phyloP scores from a whole-genome alignment of 2,888 invertebrate genomes.

The Drosophila ezoana region DNA sequence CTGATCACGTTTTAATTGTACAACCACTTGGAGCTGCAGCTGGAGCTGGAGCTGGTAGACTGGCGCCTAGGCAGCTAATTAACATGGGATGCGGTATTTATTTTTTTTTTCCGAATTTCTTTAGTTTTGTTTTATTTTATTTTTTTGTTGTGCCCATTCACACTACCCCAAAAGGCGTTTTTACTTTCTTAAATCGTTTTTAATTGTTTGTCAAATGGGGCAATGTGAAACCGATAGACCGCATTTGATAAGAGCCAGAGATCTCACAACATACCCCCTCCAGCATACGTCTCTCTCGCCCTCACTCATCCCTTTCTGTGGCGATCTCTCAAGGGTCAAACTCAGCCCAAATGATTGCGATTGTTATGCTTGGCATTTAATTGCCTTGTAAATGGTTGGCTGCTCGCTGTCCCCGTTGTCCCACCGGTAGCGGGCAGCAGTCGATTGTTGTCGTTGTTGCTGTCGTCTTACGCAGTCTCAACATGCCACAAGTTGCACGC shows the following conservation, averaged over 20 bases:
- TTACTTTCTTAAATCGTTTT: conserved; percentile 79
- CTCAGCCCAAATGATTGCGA: conserved; percentile 65
- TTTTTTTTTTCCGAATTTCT: conserved; percentile 3
- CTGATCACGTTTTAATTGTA: conserved; percentile 84
- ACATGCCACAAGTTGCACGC: conserved; percentile 77
- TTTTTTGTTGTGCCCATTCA: conserved; percentile 68
- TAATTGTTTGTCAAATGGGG: conserved; percentile 80
- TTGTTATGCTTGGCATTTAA: conserved; percentile 81
- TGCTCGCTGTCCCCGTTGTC: conserved; percentile 32
- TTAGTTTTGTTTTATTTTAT: conserved; percentile 10
- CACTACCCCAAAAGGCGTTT: conserved; percentile 63
- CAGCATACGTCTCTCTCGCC: neutral
- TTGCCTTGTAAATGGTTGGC: conserved; percentile 78
- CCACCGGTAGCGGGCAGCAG: conserved; percentile 67
- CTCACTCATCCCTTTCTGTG: neutral
- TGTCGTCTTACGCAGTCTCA: conserved; percentile 58
- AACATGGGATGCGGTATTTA: conserved; percentile 62
- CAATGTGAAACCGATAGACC: conserved; percentile 79
- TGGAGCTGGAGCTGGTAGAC: conserved; percentile 54
- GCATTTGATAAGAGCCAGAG: conserved; percentile 67
- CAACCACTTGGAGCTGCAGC: conserved; percentile 55
- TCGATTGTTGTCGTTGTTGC: conserved; percentile 58
- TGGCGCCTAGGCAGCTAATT: conserved; percentile 78
- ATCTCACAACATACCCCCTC: conserved; percentile 1
- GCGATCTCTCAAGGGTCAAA: conserved; percentile 57